phyloP scores from a whole-genome alignment of 2,888 invertebrate species.

The Tyria jacobaeae region DNA sequence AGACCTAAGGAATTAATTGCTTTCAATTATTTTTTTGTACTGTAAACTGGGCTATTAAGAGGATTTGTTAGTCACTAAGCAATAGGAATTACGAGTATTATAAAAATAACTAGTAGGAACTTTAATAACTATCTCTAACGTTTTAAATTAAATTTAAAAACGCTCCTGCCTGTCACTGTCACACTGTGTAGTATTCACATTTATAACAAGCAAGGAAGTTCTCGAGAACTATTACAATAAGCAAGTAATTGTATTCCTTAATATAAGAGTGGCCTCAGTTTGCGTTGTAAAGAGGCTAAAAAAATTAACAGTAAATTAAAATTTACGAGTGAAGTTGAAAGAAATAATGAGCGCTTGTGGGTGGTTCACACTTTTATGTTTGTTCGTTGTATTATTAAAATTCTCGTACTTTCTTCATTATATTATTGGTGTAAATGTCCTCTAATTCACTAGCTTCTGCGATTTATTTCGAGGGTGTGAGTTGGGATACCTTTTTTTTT shows the following conservation, averaged over 20 bases:
- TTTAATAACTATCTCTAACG: too few species aligned
- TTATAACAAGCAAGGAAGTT: neutral
- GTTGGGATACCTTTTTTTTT: too few species aligned
- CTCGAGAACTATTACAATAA: neutral
- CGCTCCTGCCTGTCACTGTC: neutral
- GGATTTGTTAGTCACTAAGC: too few species aligned
- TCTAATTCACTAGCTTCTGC: conserved; percentile 1
- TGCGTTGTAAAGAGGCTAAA: conserved; percentile 19
- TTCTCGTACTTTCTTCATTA: neutral
- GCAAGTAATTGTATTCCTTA: neutral
- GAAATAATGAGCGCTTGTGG: conserved; percentile 59
- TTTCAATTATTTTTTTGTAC: neutral
- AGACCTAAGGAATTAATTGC: too few species aligned
- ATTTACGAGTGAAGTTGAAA: conserved; percentile 57
- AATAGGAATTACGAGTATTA: too few species aligned
- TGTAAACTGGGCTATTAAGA: neutral
- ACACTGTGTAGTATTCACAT: too few species aligned
- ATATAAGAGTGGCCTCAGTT: neutral
- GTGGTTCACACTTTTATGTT: conserved; percentile 48
- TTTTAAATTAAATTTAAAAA: too few species aligned
- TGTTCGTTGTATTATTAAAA: conserved; percentile 20
- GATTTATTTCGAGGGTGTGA: neutral
- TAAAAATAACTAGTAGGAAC: too few species aligned
- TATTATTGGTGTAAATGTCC: conserved; percentile 12
- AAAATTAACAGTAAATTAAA: conserved; percentile 38